Evolutionary conservation across 2,113 vertebrate species (phyloP).

Genomic region (Podarcis cretensis): DNA sequence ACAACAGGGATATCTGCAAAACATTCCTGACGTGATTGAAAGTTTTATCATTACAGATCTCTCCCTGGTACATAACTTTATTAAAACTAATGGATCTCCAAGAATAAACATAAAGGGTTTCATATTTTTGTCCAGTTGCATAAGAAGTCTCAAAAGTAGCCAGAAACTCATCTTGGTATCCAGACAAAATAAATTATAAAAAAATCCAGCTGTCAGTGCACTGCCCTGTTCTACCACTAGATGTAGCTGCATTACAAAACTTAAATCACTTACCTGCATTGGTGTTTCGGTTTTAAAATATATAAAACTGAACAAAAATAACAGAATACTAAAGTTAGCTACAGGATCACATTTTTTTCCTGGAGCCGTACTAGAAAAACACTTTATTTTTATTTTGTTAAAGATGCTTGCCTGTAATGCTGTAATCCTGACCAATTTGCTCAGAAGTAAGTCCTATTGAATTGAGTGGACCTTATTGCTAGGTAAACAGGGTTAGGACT

Average conservation of each 20-base stretch:
- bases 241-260: constrained; percentile 7
- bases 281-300: neutral
- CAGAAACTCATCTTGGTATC: neutral
- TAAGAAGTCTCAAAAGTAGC: neutral
- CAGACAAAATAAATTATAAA: neutral
- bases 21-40: neutral
- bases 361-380: neutral
- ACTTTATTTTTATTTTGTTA: neutral
- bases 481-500: no score
- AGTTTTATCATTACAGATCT: neutral
- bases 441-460: no score
- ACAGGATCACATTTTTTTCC: neutral
- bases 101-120: neutral
- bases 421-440: no score
- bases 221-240: constrained; percentile 4
- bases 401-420: neutral
- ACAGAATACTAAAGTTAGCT: neutral
- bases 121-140: neutral
- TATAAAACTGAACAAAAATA: neutral
- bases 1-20: neutral
- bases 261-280: neutral
- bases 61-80: neutral
- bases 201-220: neutral
- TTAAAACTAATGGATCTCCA: neutral
- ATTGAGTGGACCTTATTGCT: no score